Percentiles rank a stretch among this genome's conserved stretches.
phyloP scores from a whole-genome alignment of 2,797 vertebrate species.

The Mus spretus region DNA sequence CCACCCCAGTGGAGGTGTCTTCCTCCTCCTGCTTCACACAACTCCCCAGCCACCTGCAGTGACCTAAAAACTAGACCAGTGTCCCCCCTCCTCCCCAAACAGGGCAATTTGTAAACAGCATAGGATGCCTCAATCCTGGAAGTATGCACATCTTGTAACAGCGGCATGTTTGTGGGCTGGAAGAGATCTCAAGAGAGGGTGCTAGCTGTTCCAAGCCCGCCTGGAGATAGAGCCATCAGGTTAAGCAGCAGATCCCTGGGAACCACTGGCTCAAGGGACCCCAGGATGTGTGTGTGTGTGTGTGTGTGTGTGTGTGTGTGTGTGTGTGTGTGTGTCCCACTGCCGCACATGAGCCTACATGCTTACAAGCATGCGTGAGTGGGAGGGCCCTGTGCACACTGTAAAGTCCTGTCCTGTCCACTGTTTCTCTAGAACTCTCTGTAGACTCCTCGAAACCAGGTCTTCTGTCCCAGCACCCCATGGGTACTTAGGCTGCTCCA shows the following conservation, averaged over 20 bases:
- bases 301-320: not conserved
- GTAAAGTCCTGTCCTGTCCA: not conserved
- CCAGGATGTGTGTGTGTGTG: not conserved
- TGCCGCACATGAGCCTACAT: not conserved
- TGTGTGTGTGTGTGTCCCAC: not conserved
- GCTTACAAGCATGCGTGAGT: rapidly evolving
- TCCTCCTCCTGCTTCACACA: not conserved
- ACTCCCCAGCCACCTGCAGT: not conserved
- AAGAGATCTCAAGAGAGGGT: not conserved
- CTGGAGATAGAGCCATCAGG: not conserved
- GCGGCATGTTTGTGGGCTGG: rapidly evolving
- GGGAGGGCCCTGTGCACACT: not conserved
- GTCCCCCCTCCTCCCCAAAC: not conserved
- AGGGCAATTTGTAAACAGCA: not conserved
- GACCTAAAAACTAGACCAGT: not conserved
- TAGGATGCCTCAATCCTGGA: not conserved
- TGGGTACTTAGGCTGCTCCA: not conserved
- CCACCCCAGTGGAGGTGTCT: rapidly evolving
- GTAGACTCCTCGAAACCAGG: not conserved
- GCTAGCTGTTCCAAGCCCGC: too few species aligned
- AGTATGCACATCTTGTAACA: not conserved
- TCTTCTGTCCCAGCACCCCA: rapidly evolving
- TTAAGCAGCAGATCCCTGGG: not conserved
- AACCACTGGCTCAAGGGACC: not conserved
- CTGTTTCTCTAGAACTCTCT: not conserved